Conservation (phyloP, 2,888 invertebrate genomes). For the Napeogenes sylphis region DNA sequence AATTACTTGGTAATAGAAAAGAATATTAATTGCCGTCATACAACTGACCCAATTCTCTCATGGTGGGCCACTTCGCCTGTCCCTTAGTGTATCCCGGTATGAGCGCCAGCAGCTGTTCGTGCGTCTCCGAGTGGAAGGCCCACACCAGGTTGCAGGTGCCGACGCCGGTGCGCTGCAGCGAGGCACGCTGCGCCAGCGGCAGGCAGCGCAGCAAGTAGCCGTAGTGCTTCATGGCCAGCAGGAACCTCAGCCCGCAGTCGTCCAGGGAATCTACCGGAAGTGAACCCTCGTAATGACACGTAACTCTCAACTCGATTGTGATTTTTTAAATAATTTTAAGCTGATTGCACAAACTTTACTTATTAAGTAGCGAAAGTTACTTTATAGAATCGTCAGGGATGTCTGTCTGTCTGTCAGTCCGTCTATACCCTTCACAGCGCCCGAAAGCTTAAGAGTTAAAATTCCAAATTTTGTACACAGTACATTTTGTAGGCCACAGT, state of each 20-base stretch:
- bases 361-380: too few species aligned
- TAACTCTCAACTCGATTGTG: too few species aligned
- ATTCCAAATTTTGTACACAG: too few species aligned
- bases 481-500: too few species aligned
- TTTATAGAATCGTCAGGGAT: too few species aligned
- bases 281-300: background rate
- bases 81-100: slow-evolving; percentile 93
- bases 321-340: too few species aligned
- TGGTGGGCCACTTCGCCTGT: slow-evolving; percentile 91
- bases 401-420: too few species aligned
- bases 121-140: slow-evolving; percentile 99
- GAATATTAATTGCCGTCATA: too few species aligned
- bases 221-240: slow-evolving; percentile 98
- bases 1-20: too few species aligned
- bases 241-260: slow-evolving; percentile 97
- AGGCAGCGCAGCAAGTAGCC: slow-evolving; percentile 95
- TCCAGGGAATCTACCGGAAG: slow-evolving; percentile 86
- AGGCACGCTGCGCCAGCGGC: slow-evolving; percentile 91
- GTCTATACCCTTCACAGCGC: too few species aligned
- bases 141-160: slow-evolving; percentile 96
- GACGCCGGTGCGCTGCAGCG: slow-evolving; percentile 90
- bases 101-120: slow-evolving; percentile 93
- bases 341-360: too few species aligned
- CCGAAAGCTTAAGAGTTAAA: too few species aligned
- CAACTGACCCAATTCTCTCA: slow-evolving; percentile 87